phyloP scores from a whole-genome alignment of 2,888 invertebrate species.

The Limnephilus rhombicus region DNA sequence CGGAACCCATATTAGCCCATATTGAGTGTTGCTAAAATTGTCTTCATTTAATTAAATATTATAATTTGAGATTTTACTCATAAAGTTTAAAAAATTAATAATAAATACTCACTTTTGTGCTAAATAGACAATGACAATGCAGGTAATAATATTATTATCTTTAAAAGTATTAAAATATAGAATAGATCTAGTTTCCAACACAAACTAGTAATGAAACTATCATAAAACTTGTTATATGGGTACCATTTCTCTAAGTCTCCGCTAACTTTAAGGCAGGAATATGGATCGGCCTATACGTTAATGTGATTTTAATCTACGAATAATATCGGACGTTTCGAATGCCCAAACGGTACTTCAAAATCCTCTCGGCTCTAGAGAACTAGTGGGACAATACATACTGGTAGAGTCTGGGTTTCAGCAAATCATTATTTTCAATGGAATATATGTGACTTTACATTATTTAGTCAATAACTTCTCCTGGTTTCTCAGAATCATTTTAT shows the following conservation, averaged over 20 bases:
- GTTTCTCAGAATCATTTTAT: neutral
- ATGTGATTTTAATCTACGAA: constrained; percentile 63
- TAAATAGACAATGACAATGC: neutral
- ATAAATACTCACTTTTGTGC: too few species aligned
- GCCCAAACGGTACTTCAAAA: constrained; percentile 44
- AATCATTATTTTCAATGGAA: constrained; percentile 43
- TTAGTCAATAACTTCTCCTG: neutral
- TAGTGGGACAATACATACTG: constrained; percentile 47
- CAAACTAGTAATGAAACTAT: neutral
- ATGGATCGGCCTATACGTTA: constrained; percentile 53
- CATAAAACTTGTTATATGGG: constrained; percentile 13
- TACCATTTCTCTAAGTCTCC: neutral
- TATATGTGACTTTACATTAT: neutral
- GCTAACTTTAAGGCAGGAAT: neutral
- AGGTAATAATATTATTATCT: neutral
- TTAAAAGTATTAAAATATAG: neutral
- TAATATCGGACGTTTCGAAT: constrained; percentile 59
- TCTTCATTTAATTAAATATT: too few species aligned
- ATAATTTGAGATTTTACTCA: too few species aligned
- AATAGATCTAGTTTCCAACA: neutral
- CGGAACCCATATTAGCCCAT: too few species aligned
- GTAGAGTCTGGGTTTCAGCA: constrained; percentile 55
- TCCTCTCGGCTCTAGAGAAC: neutral
- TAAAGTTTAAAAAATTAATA: too few species aligned
- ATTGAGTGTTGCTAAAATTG: too few species aligned